A percentile compares a stretch with the other conserved stretches of the same genome.
Conservation (phyloP, 2,888 invertebrate species). For the Scaptomyza caliginosa region DNA sequence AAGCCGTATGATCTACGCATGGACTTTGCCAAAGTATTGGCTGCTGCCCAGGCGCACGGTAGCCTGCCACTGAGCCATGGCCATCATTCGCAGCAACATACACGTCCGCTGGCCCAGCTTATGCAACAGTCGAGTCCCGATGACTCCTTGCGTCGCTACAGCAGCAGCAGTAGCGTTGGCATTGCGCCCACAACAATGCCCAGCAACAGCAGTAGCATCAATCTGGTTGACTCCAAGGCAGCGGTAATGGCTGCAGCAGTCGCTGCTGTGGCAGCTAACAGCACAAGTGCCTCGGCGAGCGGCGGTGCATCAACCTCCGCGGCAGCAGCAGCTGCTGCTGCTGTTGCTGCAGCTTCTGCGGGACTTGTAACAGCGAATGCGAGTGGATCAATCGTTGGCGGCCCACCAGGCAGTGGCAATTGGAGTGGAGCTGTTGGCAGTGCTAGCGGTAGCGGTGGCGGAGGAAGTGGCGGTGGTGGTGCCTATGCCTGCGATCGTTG, state of each 20-base stretch:
- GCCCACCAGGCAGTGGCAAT: conserved; percentile 29
- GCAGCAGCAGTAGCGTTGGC: conserved; percentile 64
- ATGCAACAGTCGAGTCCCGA: conserved; percentile 53
- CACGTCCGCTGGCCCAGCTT: conserved; percentile 84
- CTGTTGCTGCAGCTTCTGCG: conserved; percentile 32
- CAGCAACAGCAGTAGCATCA: conserved; percentile 30
- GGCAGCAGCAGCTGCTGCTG: conserved; percentile 49
- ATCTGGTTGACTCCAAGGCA: conserved; percentile 45
- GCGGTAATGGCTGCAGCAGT: conserved; percentile 59
- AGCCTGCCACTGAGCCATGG: conserved; percentile 37
- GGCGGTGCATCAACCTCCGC: conserved; percentile 69
- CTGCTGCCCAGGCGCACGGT: conserved; percentile 49
- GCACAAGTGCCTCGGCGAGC: conserved; percentile 57
- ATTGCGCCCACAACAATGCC: conserved; percentile 52
- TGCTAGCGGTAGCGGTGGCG: conserved; percentile 27
- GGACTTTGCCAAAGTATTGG: conserved; percentile 77
- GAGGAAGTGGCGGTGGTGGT: conserved; percentile 60
- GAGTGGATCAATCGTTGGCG: conserved; percentile 5
- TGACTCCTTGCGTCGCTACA: conserved; percentile 74
- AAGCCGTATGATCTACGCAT: conserved; percentile 84
- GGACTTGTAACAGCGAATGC: conserved; percentile 37
- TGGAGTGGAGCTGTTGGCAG: conserved; percentile 27
- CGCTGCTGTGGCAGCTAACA: conserved; percentile 60
- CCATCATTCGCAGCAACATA: conserved; percentile 35
- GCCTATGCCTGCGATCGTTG: conserved; percentile 85